Evolutionary conservation across 2,113 vertebrate species (phyloP).

Genomic region (Grammomys surdaster): DNA sequence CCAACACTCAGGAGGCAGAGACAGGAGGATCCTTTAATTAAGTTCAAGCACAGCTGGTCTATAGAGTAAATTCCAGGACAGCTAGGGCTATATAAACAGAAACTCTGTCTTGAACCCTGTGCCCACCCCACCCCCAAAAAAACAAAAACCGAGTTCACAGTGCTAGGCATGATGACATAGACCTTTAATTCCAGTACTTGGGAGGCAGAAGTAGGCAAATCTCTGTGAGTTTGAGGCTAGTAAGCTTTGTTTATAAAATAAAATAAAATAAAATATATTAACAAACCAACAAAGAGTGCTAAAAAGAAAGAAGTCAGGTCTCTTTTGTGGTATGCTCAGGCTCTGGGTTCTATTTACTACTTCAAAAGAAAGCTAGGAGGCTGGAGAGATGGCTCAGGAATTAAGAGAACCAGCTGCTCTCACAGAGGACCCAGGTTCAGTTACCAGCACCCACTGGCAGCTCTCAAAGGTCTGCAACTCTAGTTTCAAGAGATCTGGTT

Average conservation of each 20-base stretch:
- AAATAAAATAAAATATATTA: too few species aligned
- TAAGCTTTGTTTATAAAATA: neutral
- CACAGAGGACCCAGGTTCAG: neutral
- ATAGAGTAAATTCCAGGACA: neutral
- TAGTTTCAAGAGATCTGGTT: neutral
- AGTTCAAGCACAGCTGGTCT: neutral
- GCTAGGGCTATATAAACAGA: neutral
- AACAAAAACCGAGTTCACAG: neutral
- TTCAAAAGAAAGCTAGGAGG: neutral
- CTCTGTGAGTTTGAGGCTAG: neutral
- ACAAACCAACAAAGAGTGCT: neutral
- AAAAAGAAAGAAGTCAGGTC: neutral
- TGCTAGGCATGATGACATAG: neutral
- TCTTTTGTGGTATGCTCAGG: neutral
- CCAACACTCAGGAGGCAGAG: neutral
- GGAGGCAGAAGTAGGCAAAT: neutral
- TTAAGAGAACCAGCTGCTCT: neutral
- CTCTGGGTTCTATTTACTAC: neutral
- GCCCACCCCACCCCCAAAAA: neutral
- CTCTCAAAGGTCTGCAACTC: neutral
- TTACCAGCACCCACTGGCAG: neutral
- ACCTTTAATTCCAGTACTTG: neutral
- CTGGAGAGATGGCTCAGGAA: neutral
- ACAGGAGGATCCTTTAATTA: neutral
- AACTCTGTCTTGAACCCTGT: too few species aligned